phyloP scores from a whole-genome alignment of 2,113 vertebrate genomes.

The Mastomys natalensis region DNA sequence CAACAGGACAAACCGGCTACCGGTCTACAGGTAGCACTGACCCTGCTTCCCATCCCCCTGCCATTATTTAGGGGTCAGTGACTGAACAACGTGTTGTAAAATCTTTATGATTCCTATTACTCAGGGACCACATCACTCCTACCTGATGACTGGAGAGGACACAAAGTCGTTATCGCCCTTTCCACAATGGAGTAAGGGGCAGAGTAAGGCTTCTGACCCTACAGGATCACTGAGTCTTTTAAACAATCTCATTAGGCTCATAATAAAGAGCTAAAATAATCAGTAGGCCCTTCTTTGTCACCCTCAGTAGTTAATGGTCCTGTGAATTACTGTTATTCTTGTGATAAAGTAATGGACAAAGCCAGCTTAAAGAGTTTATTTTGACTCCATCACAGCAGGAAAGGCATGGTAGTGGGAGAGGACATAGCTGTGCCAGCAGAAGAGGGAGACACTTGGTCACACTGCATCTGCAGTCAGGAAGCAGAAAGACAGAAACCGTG shows the following conservation, averaged over 20 bases:
- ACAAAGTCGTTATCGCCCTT: background rate
- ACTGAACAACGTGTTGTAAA: background rate
- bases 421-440: background rate
- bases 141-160: background rate
- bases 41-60: background rate
- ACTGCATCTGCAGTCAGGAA: background rate
- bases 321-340: background rate
- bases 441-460: rapidly evolving
- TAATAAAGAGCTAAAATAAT: background rate
- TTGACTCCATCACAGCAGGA: background rate
- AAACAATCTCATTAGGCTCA: background rate
- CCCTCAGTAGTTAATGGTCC: background rate
- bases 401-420: too few relatives aligned
- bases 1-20: background rate
- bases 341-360: background rate
- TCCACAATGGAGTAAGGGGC: background rate
- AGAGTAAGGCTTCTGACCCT: background rate
- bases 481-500: background rate
- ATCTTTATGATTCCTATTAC: background rate
- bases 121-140: background rate
- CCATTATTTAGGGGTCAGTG: background rate
- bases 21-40: background rate
- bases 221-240: background rate
- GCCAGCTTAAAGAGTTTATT: background rate
- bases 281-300: background rate